These are phyloP conservation scores for Mesitornis unicolor DNA, from an alignment of 2,113 vertebrate genomes.

Conservation along the genomic window DNA sequence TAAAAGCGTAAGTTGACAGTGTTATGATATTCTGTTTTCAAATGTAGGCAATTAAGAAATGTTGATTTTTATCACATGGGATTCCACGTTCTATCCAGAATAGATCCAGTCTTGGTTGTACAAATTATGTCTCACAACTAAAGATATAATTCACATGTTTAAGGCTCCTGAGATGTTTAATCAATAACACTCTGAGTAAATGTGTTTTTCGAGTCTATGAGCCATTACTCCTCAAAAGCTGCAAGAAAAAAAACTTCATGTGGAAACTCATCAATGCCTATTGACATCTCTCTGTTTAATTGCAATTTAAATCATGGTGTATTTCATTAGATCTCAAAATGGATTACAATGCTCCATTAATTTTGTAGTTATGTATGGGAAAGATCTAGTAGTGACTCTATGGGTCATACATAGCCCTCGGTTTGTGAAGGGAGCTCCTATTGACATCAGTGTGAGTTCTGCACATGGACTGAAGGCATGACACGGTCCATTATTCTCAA, in stretches of 20 bases:
- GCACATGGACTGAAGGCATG: conserved; percentile 32
- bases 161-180: conserved; percentile 14
- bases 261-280: conserved; percentile 38
- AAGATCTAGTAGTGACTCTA: conserved; percentile 36
- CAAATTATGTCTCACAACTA: background rate
- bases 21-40: background rate
- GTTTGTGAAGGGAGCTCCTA: background rate
- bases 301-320: conserved; percentile 51
- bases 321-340: conserved; percentile 67
- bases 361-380: conserved; percentile 51
- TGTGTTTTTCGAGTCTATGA: background rate
- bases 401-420: background rate
- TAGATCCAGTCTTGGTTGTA: background rate
- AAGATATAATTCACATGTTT: background rate
- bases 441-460: conserved; percentile 48
- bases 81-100: background rate
- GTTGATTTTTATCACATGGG: background rate
- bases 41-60: background rate
- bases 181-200: background rate
- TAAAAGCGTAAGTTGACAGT: background rate
- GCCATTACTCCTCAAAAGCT: conserved; percentile 4
- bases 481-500: conserved; percentile 64
- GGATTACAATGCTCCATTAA: conserved; percentile 67
- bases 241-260: no score
- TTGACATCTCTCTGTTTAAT: conserved; percentile 59